Percentiles rank a stretch among this genome's conserved stretches.
Evolutionary conservation across 2,888 invertebrate genomes (phyloP).

Genomic region (Melanargia galathea): DNA sequence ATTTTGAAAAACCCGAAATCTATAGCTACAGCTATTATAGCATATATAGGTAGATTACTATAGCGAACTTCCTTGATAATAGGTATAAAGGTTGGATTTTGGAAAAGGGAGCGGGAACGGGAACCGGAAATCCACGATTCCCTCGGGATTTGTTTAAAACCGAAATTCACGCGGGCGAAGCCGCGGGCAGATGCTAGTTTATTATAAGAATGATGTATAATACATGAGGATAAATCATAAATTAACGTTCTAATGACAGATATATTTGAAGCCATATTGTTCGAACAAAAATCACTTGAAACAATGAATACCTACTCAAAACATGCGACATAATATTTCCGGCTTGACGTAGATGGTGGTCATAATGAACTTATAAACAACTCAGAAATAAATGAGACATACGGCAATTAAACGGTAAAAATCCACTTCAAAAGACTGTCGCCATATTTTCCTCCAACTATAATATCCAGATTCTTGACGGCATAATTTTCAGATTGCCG

Average conservation of each 20-base stretch:
- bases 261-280: background rate
- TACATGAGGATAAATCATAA: background rate
- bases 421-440: background rate
- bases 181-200: too few species aligned
- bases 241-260: background rate
- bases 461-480: constrained; percentile 7
- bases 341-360: constrained; percentile 34
- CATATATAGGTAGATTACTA: too few species aligned
- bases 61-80: too few species aligned
- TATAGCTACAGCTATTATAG: too few species aligned
- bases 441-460: background rate
- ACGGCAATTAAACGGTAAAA: constrained; percentile 32
- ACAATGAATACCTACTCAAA: constrained; percentile 19
- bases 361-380: constrained; percentile 32
- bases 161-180: too few species aligned
- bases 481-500: background rate
- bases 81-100: too few species aligned
- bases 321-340: constrained; percentile 30
- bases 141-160: too few species aligned
- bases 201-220: background rate
- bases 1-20: too few species aligned
- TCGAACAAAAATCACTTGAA: constrained; percentile 8
- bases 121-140: too few species aligned
- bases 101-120: too few species aligned
- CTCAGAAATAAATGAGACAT: constrained; percentile 24